Evolutionary conservation across 1,140 invertebrate species (phyloP).

Genomic region (Drosophila eugracilis): DNA sequence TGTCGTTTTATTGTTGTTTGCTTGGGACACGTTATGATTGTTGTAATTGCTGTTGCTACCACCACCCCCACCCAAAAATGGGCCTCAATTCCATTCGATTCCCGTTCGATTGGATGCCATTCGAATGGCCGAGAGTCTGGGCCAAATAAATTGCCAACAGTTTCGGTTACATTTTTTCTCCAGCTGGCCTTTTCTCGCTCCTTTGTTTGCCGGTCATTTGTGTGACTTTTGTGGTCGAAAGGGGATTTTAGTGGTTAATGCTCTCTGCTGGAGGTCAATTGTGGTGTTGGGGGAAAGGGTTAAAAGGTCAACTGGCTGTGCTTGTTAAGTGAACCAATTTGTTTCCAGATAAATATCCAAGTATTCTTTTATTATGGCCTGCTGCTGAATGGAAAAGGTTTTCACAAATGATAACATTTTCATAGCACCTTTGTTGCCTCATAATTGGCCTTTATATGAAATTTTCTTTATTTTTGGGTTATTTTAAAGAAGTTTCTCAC

Average conservation of each 20-base stretch:
- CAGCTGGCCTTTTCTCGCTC: slow-evolving; percentile 2
- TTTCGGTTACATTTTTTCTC: slow-evolving; percentile 47
- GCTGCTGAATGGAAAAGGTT: slow-evolving; percentile 13
- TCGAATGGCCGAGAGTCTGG: slow-evolving; percentile 42
- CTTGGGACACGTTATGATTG: slow-evolving; percentile 54
- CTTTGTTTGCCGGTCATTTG: slow-evolving; percentile 38
- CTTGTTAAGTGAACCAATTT: slow-evolving; percentile 52
- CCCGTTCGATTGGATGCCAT: slow-evolving; percentile 40
- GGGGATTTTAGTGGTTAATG: slow-evolving; percentile 59
- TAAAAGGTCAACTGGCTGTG: slow-evolving; percentile 31
- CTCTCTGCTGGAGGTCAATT: slow-evolving; percentile 41
- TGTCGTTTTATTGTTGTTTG: slow-evolving; percentile 26
- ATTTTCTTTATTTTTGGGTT: not conserved
- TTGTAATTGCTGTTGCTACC: slow-evolving; percentile 47
- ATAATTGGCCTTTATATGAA: slow-evolving; percentile 1
- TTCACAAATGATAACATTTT: slow-evolving; percentile 24
- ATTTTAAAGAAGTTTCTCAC: not conserved
- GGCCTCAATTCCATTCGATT: slow-evolving; percentile 39
- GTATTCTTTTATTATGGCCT: slow-evolving; percentile 26
- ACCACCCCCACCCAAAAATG: not conserved
- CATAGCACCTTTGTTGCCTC: not conserved
- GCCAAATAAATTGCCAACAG: slow-evolving; percentile 50
- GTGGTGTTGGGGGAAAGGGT: slow-evolving; percentile 34
- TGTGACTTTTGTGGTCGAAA: slow-evolving; percentile 58
- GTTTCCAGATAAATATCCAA: slow-evolving; percentile 44